phyloP scores from a whole-genome alignment of 2,113 vertebrate genomes.

The Onychorhynchus coronatus region DNA sequence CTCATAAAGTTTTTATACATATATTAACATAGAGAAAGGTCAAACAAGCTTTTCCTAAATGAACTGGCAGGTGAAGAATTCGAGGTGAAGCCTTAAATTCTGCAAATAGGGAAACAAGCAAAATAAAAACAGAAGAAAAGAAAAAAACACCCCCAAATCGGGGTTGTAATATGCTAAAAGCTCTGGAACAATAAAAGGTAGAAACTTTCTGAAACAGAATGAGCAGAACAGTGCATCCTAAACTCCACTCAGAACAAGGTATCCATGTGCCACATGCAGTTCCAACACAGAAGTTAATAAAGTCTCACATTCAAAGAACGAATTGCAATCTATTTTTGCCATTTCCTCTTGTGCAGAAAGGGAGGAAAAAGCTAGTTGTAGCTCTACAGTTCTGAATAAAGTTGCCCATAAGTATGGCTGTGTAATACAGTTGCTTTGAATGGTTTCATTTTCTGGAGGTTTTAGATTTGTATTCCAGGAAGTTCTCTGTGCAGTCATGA shows the following conservation, averaged over 20 bases:
- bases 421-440: neutral
- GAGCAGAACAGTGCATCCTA: neutral
- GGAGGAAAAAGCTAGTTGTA: neutral
- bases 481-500: neutral
- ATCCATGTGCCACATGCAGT: neutral
- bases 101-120: neutral
- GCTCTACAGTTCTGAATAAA: neutral
- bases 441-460: neutral
- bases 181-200: neutral
- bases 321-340: neutral
- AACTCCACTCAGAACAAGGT: neutral
- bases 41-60: neutral
- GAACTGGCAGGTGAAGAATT: neutral
- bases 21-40: neutral
- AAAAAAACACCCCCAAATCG: neutral
- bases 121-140: neutral
- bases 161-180: neutral
- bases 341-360: neutral
- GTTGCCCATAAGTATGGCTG: fast-evolving
- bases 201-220: neutral
- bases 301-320: neutral
- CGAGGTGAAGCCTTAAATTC: neutral
- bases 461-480: neutral
- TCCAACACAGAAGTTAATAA: neutral
- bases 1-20: neutral